These are phyloP conservation scores for Atherix ibis DNA, from an alignment of 2,888 invertebrate species.

Conservation along the genomic window DNA sequence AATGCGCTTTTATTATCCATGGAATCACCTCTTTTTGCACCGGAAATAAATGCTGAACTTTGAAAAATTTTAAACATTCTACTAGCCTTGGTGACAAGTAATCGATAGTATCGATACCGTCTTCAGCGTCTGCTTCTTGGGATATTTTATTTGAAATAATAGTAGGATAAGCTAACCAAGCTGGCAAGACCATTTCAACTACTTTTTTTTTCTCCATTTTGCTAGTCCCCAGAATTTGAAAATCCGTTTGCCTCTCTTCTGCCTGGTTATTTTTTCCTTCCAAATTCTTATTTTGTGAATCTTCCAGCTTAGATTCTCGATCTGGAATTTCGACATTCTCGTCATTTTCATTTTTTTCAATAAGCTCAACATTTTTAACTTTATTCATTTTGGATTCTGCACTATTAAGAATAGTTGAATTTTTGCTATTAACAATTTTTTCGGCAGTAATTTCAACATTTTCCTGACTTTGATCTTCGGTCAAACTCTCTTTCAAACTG, in stretches of 20 bases:
- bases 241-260: conserved; percentile 8
- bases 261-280: conserved; percentile 6
- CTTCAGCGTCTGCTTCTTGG: conserved; percentile 31
- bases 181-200: conserved; percentile 63
- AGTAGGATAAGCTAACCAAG: conserved; percentile 73
- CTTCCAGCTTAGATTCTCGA: conserved; percentile 10
- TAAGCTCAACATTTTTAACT: too few relatives aligned
- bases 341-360: conserved; percentile 21
- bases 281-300: conserved; percentile 15
- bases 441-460: too few relatives aligned
- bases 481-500: too few relatives aligned
- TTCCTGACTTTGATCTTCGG: too few relatives aligned
- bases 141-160: conserved; percentile 58
- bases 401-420: too few relatives aligned
- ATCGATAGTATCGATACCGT: conserved; percentile 37
- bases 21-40: conserved; percentile 67
- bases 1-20: conserved; percentile 50
- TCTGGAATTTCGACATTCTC: conserved; percentile 16
- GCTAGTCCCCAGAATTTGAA: conserved; percentile 45
- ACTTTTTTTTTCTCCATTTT: conserved; percentile 41
- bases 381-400: too few relatives aligned
- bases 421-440: too few relatives aligned
- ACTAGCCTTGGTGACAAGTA: conserved; percentile 49
- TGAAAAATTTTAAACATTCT: conserved; percentile 47
- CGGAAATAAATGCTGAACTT: conserved; percentile 67